Base-by-base conservation (phyloP, 2,113 vertebrate genomes). In the Lamprotornis superbus region DNA sequence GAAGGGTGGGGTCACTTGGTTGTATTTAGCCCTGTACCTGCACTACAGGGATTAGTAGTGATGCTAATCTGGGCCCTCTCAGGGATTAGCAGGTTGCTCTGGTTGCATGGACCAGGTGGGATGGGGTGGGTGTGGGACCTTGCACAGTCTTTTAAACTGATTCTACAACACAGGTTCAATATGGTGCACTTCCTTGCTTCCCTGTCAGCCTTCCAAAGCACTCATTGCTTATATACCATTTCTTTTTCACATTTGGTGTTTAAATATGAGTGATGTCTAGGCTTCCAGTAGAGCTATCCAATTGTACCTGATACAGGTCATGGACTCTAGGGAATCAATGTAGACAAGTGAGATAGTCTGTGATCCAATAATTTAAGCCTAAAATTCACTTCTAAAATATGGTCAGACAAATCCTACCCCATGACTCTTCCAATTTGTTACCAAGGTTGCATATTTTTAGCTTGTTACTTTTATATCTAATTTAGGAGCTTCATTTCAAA, bases 401-500 rank as follows among this genome's bases (percentile, higher is more conserved):
- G 15, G 40, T 31, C 53, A 69, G 31, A 86, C 1, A 3, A 86
- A 83, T 94, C 20, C 28, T 18, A 73, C 8, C 8, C 9, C 6
- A 25, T 5, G 1, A 37, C 53, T 79, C 40, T 30, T 81, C 13
- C 31, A 40, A 33, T 78, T 77, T 83, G 27, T 60, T 80, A n/a
- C 69, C 24, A 79, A 71, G 30, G 63, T 90, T 93, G 42, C 10
- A 40, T 46, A 61, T 82, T 87, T 90, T 67, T 57, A 88, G 35
- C 33, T 78, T 79, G 27, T 35, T 88, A 77, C 44, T 90, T 88
- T 81, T 84, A n/a, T 31, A 56, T 35, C 53, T 73, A 86, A 83
- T 82, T 93, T 90, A 76, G 71, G 35, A 94, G 8, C 35, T 87
- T 84, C 7, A 79, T 89, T 93, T 86, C 57, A 94, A 91, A 86